Conservation (phyloP, 2,888 invertebrate species). For the Protophormia terraenovae region DNA sequence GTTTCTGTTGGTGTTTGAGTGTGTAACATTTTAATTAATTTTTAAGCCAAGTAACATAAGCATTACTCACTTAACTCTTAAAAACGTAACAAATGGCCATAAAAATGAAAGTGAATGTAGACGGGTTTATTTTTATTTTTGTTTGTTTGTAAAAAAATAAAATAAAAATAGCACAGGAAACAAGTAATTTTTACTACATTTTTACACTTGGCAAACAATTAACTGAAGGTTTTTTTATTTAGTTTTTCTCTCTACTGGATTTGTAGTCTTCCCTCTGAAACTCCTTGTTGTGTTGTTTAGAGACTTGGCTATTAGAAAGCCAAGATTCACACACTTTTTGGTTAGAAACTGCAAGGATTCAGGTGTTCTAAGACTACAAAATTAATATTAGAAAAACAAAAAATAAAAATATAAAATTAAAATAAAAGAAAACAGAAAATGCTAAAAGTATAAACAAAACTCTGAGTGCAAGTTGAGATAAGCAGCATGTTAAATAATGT, state of each 20-base stretch:
- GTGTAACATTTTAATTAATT: conserved; percentile 60
- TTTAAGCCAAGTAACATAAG: conserved; percentile 34
- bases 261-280: not conserved
- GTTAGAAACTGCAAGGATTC: not conserved
- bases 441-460: not conserved
- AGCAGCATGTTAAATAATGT: conserved; percentile 36
- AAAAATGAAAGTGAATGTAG: conserved; percentile 55
- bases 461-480: conserved; percentile 41
- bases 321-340: not conserved
- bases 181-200: not conserved
- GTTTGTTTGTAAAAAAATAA: not conserved
- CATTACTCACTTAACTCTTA: not conserved
- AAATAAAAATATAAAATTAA: not conserved
- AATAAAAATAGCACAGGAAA: conserved; percentile 19
- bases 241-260: not conserved
- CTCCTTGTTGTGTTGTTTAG: conserved; percentile 23
- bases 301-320: not conserved
- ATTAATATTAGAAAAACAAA: not conserved
- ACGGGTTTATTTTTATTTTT: not conserved
- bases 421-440: not conserved
- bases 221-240: conserved; percentile 21
- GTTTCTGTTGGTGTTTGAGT: not conserved
- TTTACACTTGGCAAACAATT: conserved; percentile 60
- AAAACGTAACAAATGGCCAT: conserved; percentile 2
- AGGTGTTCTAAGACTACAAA: conserved; percentile 9